Percentiles rank a stretch among this genome's conserved stretches.
phyloP scores from a whole-genome alignment of 92 coral and sea anemone species.

The Actinostola sp. region DNA sequence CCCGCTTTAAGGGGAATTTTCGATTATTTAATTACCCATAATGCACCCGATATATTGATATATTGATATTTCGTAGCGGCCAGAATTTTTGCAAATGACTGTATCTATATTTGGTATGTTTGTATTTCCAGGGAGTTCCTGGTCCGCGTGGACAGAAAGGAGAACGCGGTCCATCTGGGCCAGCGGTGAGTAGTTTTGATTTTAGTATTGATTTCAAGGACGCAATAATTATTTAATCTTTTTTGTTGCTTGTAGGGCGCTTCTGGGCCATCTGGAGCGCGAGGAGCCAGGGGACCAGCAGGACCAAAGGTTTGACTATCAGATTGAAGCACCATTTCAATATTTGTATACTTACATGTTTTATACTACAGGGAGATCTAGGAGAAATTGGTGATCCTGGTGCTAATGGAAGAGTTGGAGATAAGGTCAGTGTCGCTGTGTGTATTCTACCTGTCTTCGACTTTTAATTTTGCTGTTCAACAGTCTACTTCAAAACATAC shows the following conservation, averaged over 20 bases:
- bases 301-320: conserved; percentile 76
- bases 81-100: too few species aligned
- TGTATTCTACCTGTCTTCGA: not conserved
- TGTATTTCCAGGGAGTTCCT: conserved; percentile 70
- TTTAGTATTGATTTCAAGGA: not conserved
- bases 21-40: too few species aligned
- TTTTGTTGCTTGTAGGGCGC: conserved; percentile 52
- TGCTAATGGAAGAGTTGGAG: conserved; percentile 61
- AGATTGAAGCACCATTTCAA: not conserved
- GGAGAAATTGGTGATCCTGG: conserved; percentile 70
- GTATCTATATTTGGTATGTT: not conserved
- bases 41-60: too few species aligned
- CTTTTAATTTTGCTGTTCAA: too few species aligned
- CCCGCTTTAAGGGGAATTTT: too few species aligned
- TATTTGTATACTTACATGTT: not conserved
- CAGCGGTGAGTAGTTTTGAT: conserved; percentile 52
- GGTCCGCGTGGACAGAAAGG: conserved; percentile 86
- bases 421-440: conserved; percentile 43
- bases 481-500: too few species aligned
- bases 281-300: conserved; percentile 81
- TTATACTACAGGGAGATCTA: conserved; percentile 63
- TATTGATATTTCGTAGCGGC: too few species aligned
- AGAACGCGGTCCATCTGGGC: conserved; percentile 80
- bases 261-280: conserved; percentile 70
- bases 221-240: too few species aligned